Conservation (phyloP, 2,113 vertebrate genomes). For the Larimichthys polyactis region DNA sequence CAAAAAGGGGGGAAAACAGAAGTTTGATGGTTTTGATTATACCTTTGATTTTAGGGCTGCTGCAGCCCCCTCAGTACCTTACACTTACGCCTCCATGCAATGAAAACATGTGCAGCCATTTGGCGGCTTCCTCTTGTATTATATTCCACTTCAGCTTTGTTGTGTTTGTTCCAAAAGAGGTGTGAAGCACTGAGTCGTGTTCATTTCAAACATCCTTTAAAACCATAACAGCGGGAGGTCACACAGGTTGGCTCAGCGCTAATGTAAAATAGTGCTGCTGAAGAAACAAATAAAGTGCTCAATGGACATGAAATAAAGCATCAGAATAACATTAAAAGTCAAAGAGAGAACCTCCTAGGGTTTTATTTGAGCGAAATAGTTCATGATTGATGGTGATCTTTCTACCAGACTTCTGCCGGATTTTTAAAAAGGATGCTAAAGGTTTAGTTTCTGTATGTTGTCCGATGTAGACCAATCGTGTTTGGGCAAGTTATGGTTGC, state of each 20-base stretch:
- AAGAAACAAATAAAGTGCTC: neutral
- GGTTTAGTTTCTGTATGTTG: too few relatives aligned
- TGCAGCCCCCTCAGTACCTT: neutral
- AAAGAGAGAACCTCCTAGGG: too few relatives aligned
- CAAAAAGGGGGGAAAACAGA: neutral
- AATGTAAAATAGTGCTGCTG: neutral
- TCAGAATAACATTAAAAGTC: neutral
- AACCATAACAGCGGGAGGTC: neutral
- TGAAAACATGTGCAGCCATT: constrained; percentile 3
- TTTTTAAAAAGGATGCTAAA: too few relatives aligned
- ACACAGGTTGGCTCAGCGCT: neutral
- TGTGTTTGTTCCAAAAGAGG: neutral
- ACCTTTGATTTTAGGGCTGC: neutral
- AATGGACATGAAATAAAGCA: neutral
- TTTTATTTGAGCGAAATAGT: too few relatives aligned
- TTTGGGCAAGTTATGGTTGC: too few relatives aligned
- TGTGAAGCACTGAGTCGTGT: constrained; percentile 27
- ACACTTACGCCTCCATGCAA: neutral
- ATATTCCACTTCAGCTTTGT: constrained; percentile 11
- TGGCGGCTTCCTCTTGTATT: neutral
- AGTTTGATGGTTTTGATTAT: neutral
- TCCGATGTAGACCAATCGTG: too few relatives aligned
- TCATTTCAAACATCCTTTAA: constrained; percentile 1
- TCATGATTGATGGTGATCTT: too few relatives aligned
- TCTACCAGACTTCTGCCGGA: too few relatives aligned